These are phyloP conservation scores for Rhinella marina DNA, from an alignment of 2,797 vertebrate species.

Conservation along the genomic window DNA sequence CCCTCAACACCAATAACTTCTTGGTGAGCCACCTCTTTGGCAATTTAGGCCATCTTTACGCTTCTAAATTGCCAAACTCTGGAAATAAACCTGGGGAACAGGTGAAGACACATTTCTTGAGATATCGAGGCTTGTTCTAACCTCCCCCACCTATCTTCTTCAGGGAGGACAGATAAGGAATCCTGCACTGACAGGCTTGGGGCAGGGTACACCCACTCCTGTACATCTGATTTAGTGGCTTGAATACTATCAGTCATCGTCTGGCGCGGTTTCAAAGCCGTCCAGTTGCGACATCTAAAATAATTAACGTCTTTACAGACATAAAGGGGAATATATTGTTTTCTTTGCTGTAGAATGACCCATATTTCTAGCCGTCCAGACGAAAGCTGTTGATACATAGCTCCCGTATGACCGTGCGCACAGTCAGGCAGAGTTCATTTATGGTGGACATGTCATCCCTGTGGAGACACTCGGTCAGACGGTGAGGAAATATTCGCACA, in stretches of 20 bases:
- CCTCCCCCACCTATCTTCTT: not conserved
- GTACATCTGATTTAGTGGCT: conserved; percentile 2
- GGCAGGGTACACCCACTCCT: not conserved
- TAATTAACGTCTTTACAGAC: not conserved
- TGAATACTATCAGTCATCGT: not conserved
- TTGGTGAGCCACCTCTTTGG: no score
- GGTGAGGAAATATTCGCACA: conserved; percentile 40
- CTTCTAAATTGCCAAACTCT: not conserved
- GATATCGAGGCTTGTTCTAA: not conserved
- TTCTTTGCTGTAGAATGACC: not conserved
- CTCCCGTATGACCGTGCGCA: not conserved
- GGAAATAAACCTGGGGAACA: not conserved
- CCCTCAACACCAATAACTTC: no score
- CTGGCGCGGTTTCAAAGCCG: not conserved
- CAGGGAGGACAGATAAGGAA: not conserved
- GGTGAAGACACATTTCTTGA: not conserved
- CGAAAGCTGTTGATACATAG: not conserved
- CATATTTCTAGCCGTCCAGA: not conserved
- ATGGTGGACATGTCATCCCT: not conserved
- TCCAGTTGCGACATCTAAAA: not conserved
- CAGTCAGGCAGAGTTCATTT: conserved; percentile 19
- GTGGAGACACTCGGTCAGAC: conserved; percentile 10
- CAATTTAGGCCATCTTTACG: not conserved
- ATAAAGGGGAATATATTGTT: not conserved
- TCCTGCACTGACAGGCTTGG: not conserved